Base-by-base conservation (phyloP, 2,797 vertebrate genomes). In the Tapera naevia region DNA sequence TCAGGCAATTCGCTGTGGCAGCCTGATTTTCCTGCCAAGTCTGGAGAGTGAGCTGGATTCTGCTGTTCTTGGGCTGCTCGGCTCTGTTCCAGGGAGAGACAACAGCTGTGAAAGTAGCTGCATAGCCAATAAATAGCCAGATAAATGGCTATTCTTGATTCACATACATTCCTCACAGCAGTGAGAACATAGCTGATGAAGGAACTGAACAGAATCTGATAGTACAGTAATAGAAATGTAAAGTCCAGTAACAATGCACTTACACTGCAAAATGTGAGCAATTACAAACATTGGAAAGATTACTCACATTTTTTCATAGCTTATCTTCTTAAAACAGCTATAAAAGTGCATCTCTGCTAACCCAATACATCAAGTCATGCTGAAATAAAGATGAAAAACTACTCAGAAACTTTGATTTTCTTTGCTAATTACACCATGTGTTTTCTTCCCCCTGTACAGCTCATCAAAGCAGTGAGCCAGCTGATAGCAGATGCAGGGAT, bases 381-480 rank as follows among this genome's bases (percentile, higher is more conserved):
- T 60, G 80, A 72, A 64, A 12, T 2, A 88, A 10, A 7, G 19
- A 50, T 79, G 81, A 85, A 67, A 82, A 80, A 8, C 18, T 51
- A 13, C 80, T 88, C 69, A 17, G 43, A 28, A 61, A 27, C 23
- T 69, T 70, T 24, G 9, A 37, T 88, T 88, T 46, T 84, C 57
- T 84, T 48, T 86, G n/a, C 84, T 96, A 22, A 95, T 67, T 71
- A 11, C 51, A 75, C 30, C 25, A 23, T 58, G 48, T 93, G 64
- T 39, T 28, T 91, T n/a, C 35, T 60, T 25, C 45, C 33, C 18
- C 61, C 23, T 1, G 1, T 95, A 13, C 95, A 99, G 99, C 98
- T 99, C 79, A 99, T 99, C 97, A 99, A 99, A 93, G 99, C 99
- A 7, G 99, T 99, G 88, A 99, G 99, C 95, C 99, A 99, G 97